Base-by-base conservation (phyloP, 2,797 vertebrate species). In the Lepilemur septentrionalis region DNA sequence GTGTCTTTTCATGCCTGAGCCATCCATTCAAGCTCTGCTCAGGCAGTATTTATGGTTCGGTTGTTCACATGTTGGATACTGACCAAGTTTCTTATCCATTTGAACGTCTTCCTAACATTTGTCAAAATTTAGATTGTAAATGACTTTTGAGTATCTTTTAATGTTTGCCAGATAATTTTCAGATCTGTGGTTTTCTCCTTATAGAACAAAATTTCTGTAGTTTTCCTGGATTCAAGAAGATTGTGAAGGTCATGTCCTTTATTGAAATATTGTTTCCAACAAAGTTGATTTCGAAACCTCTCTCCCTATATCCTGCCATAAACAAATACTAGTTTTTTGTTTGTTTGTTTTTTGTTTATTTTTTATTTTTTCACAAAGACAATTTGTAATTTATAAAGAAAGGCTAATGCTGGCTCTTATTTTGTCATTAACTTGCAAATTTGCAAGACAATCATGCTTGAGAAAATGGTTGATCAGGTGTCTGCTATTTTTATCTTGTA, bases 1-100 rank as follows among this genome's bases (percentile, higher is more conserved):
- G 9, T 5, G 2, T 32, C 28, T 57, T 70, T 57, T 61, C 48
- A 23, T 63, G 38, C 3, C 23, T 65, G 11, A 14, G 52, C 41
- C 73, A 48, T 76, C 30, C 5, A 4, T 20, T 35, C 15, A 18
- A 35, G 38, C 8, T 4, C 8, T 52, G 30, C 17, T 30, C 7
- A 57, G 28, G 13, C 1, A n/a, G 0, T 12, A 12, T 55, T 20
- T 17, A 28, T 35, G 23, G n/a, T 20, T n/a, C 1, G 23, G 11
- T 38, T 7, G 22, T 1, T 46, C 25, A 28, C n/a, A 22, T 48
- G 8, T 28, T 35, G 11, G 6, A 55, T 35, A 8, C 20, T 15
- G 9, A 12, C 22, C 32, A 10, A 20, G 70, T 78, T 76, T 65
- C 30, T 43, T 22, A 25, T 30, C 30, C 4, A 0, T n/a, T 9